Evolutionary conservation across 2,888 invertebrate genomes (phyloP), one percentile per base, ranked within the genome.

Genomic region (Phytoseiulus persimilis): DNA sequence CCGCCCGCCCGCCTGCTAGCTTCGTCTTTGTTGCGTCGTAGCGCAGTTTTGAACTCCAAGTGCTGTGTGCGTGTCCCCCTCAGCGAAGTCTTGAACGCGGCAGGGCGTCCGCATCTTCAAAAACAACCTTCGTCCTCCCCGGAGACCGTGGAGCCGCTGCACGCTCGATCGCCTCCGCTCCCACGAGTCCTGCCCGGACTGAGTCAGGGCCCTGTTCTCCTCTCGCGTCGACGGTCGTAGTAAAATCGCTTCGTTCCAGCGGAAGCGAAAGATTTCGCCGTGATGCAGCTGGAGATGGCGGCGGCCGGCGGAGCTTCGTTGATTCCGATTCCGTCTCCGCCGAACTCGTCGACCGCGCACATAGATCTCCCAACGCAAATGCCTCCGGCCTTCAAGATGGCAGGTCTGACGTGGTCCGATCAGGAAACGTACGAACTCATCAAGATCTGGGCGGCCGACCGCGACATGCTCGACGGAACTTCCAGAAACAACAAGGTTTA

Each of bases 301-400:
- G 87, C 87, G 9, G 87, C 87, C n/a, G 87, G 87, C 32, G 87
- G 87, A 32, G 87, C 87, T 32, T 87, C 87, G 32, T 31, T 87
- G n/a, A 87, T 87, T n/a, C 87, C 87, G 32, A 31, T 87, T 32
- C 87, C 87, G 87, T 87, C 87, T 31, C 87, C 87, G 5, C 87
- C 87, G 33, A 87, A 87, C 18, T 87, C 87, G 33, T 87, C 87
- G 33, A 87, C 87, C n/a, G 87, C 87, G n/a, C 87, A 87, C 33
- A 87, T 87, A 33, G 87, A 87, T 45, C 87, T 87, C 39, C 87
- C 87, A n/a, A 87, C 39, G 28, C 87, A 87, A 31, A 87, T 87
- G 87, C 87, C 87, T n/a, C 87, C 87, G 45, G 87, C 87, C n/a
- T 87, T 87, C 87, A 87, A 87, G 33, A 87, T 87, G 87, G 87